These are phyloP conservation scores for Hydra vulgaris DNA, from an alignment of 30 jellyfish, hydroid and myxozoan species.

Conservation along the genomic window DNA sequence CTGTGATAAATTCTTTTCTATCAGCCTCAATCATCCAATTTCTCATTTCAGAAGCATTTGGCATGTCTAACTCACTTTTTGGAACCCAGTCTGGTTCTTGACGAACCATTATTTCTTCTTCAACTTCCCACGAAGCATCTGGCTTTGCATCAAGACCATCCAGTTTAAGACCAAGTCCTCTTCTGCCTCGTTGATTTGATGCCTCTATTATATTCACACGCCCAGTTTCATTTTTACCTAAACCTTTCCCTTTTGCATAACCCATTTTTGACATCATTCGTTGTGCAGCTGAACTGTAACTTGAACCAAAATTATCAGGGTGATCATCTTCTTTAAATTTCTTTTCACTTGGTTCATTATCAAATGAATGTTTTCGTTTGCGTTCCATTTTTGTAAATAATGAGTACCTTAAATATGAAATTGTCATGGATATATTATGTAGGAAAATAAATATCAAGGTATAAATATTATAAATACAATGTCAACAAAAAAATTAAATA, in stretches of 20 bases:
- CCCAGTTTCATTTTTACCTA: conserved; percentile 86
- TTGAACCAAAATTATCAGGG: background rate
- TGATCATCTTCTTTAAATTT: background rate
- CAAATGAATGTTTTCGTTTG: background rate
- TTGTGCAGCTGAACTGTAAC: conserved; percentile 34
- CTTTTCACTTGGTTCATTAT: background rate
- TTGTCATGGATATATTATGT: background rate
- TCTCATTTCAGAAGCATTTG: conserved; percentile 40
- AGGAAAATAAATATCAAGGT: background rate
- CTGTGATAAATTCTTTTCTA: conserved; percentile 66
- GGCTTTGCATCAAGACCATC: conserved; percentile 69
- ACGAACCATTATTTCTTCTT: conserved; percentile 40
- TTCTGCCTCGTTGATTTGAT: conserved; percentile 86
- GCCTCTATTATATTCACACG: conserved; percentile 84
- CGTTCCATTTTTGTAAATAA: background rate
- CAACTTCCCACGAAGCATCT: conserved; percentile 51
- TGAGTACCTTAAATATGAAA: background rate
- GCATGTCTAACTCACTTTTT: conserved; percentile 30
- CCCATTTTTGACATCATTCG: conserved; percentile 82
- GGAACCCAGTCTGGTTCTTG: conserved; percentile 78
- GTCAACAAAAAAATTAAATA: too few species aligned
- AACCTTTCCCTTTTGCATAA: conserved; percentile 73
- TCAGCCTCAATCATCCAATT: conserved; percentile 36
- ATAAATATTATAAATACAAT: too few species aligned
- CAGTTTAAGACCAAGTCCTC: conserved; percentile 84